Base-by-base conservation (phyloP, 2,888 invertebrate genomes). In the Dexiosoma caninum region DNA sequence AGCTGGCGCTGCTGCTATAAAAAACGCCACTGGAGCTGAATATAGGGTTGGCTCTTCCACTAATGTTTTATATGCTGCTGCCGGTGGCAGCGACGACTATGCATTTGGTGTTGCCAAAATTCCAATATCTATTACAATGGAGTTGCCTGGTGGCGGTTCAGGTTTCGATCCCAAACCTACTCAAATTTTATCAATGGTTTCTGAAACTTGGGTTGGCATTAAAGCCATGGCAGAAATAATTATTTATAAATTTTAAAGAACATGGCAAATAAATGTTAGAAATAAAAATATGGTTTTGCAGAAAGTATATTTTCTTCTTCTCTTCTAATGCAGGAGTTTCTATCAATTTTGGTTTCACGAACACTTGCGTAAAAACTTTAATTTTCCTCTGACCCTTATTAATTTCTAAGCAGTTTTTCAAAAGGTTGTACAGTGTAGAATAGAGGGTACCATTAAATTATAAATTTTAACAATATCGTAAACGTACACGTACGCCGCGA, bases 1-100 rank as follows among this genome's bases (percentile, higher is more conserved):
- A 46, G 86, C 87, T 64, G 90, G 90, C 27, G 89, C 89, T 9
- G 81, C 82, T 21, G 91, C 91, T 53, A 91, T 92, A 55, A 75
- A 37, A 2, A 14, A 60, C 0, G 84, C 87, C 23, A 89, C 89
- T 3, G 89, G 90, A 19, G 89, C 89, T 30, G 62, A 44, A 8
- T 92, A 91, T 83, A 87, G 84, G 1, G 89, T 91, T 12, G 91
- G 91, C 32, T 87, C 87, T 62, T 87, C 90, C 12, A 87, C 90
- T 10, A 88, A 88, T 81, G 87, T 88, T 0, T 90, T 91, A 78
- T 93, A 93, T 83, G 88, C 90, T 0, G 92, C 93, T 44, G 88
- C 89, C 21, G 95, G 94, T 10, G 93, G 93, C 19, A 92, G 94
- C 83, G 93, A 93, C 85, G 95, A 95, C 84, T 95, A 93, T 87